A percentile compares a stretch with the other conserved stretches of the same genome.
phyloP scores from a whole-genome alignment of 2,888 invertebrate genomes.

The Drosophila mayaguana region DNA sequence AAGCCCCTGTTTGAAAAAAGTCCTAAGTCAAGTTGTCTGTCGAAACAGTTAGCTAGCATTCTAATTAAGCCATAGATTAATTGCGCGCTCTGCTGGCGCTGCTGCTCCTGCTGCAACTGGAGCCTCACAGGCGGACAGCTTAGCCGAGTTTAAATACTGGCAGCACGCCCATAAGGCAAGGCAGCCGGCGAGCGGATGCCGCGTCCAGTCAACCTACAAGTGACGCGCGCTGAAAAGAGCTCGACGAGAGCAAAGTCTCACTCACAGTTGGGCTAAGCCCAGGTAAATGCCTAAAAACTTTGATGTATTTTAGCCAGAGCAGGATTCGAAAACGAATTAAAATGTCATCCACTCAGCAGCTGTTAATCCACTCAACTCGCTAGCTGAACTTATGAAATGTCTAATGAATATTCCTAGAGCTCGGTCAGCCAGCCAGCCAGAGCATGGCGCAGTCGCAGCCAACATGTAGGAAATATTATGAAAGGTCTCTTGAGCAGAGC shows the following conservation, averaged over 20 bases:
- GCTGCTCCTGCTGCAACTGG: constrained; percentile 26
- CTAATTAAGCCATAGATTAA: constrained; percentile 63
- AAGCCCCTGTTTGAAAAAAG: constrained; percentile 29
- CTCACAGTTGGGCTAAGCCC: constrained; percentile 29
- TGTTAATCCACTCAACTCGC: neutral
- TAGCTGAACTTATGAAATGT: neutral
- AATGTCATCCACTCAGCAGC: constrained; percentile 10
- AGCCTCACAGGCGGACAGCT: constrained; percentile 37
- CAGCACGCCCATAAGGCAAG: constrained; percentile 27
- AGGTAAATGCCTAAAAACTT: constrained; percentile 36
- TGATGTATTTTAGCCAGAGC: constrained; percentile 25
- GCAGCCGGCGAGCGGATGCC: neutral
- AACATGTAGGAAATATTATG: neutral
- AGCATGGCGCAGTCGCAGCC: neutral
- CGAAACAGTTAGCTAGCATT: constrained; percentile 52
- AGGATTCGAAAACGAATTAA: constrained; percentile 10
- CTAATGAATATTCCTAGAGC: neutral
- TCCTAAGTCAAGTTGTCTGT: constrained; percentile 29
- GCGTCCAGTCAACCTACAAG: constrained; percentile 34
- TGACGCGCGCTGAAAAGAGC: constrained; percentile 26
- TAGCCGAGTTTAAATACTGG: constrained; percentile 27
- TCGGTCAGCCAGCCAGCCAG: neutral
- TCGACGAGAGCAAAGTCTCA: constrained; percentile 13
- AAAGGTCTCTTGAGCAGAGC: neutral
- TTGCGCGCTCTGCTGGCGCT: constrained; percentile 30